Conservation (phyloP, 2,113 vertebrate genomes). For the Atlantisia rogersi region DNA sequence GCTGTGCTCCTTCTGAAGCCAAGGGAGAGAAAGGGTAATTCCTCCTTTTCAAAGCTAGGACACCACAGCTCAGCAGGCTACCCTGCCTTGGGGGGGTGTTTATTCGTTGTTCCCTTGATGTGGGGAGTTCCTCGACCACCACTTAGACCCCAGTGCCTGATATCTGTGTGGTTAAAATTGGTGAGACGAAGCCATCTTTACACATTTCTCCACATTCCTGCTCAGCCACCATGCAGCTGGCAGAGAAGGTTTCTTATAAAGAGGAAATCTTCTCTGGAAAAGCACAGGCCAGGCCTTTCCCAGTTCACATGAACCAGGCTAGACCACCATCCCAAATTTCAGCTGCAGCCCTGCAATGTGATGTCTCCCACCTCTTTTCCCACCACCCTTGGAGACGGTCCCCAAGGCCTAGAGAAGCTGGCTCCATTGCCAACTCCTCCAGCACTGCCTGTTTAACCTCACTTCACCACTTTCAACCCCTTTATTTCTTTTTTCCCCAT, state of each 20-base stretch:
- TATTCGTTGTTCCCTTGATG: background rate
- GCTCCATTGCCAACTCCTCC: background rate
- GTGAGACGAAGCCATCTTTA: background rate
- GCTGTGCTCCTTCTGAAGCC: background rate
- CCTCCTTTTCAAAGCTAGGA: background rate
- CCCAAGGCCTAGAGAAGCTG: background rate
- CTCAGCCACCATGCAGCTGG: background rate
- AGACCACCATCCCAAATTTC: background rate
- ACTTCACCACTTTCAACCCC: background rate
- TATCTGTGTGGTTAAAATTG: background rate
- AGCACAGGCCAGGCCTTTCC: background rate
- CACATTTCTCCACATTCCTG: background rate
- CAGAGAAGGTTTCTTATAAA: background rate
- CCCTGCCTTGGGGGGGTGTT: background rate
- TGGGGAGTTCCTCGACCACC: background rate
- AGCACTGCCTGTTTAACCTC: background rate
- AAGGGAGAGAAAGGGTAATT: background rate
- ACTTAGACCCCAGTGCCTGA: background rate
- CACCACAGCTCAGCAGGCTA: background rate
- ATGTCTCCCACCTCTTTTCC: background rate
- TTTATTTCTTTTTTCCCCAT: background rate
- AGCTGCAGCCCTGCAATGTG: fast-evolving
- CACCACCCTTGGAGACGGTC: background rate
- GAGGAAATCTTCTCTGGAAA: background rate
- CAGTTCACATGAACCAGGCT: background rate